Conservation (phyloP, 2,888 invertebrate genomes). For the Amphipoea lucens region DNA sequence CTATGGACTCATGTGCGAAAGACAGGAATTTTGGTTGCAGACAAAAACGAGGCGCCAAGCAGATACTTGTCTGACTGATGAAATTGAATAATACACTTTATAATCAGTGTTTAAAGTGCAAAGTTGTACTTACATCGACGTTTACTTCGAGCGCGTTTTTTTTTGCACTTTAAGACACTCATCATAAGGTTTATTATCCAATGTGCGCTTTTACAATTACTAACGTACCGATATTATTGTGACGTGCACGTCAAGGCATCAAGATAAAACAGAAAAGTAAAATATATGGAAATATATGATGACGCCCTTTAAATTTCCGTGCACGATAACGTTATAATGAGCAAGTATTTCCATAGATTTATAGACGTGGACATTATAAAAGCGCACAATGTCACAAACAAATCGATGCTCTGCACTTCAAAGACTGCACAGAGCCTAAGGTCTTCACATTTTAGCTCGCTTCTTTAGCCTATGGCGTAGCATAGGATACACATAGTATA, state of each 20-base stretch:
- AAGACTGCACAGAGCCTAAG: not conserved
- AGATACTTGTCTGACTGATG: not conserved
- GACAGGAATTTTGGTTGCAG: not conserved
- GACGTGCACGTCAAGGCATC: no score
- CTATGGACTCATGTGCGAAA: conserved; percentile 30
- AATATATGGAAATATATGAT: no score
- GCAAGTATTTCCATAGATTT: no score
- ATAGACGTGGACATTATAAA: no score
- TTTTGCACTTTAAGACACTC: not conserved
- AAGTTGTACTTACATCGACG: not conserved
- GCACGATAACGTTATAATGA: no score
- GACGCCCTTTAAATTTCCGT: no score
- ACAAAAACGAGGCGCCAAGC: not conserved
- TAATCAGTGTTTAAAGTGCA: not conserved
- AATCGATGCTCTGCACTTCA: not conserved
- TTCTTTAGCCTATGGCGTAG: not conserved
- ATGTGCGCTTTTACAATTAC: no score
- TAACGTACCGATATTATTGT: no score
- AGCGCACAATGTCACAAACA: not conserved
- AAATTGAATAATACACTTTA: not conserved
- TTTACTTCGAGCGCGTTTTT: not conserved
- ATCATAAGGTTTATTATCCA: not conserved
- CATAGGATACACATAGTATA: no score
- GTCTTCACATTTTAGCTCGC: not conserved
- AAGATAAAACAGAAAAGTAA: no score